Conservation (phyloP, 1,140 invertebrate genomes). For the Episyrphus balteatus region DNA sequence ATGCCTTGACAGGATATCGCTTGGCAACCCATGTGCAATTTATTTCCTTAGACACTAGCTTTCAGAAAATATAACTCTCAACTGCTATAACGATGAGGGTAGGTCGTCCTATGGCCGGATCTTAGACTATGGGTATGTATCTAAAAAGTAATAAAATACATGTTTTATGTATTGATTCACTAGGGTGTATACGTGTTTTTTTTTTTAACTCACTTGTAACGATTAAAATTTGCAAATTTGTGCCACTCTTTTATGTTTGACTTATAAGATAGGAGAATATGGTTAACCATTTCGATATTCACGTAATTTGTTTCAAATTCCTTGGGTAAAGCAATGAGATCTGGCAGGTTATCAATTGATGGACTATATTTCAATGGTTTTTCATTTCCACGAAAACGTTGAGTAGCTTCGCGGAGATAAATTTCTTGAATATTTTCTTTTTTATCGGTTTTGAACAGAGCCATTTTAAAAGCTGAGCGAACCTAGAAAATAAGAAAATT, state of each 20-base stretch:
- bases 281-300: constrained; percentile 78
- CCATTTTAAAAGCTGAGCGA: constrained; percentile 24
- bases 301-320: constrained; percentile 69
- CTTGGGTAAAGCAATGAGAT: constrained; percentile 61
- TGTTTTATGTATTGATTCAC: not conserved
- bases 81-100: too few species aligned
- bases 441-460: constrained; percentile 25
- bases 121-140: too few species aligned
- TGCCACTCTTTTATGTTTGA: constrained; percentile 85
- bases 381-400: constrained; percentile 28
- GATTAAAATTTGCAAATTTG: constrained; percentile 90
- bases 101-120: too few species aligned
- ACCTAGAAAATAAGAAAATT: constrained; percentile 13
- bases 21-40: too few species aligned
- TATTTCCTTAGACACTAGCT: too few species aligned
- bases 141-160: constrained; percentile 40
- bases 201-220: constrained; percentile 62
- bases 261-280: constrained; percentile 75
- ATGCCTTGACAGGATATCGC: too few species aligned
- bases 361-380: constrained; percentile 33
- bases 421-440: constrained; percentile 21
- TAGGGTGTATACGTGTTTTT: not conserved
- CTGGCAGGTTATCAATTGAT: constrained; percentile 46
- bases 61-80: too few species aligned
- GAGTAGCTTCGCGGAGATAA: constrained; percentile 28